Conservation (phyloP, 2,888 invertebrate species). For the Caradrina kadenii region DNA sequence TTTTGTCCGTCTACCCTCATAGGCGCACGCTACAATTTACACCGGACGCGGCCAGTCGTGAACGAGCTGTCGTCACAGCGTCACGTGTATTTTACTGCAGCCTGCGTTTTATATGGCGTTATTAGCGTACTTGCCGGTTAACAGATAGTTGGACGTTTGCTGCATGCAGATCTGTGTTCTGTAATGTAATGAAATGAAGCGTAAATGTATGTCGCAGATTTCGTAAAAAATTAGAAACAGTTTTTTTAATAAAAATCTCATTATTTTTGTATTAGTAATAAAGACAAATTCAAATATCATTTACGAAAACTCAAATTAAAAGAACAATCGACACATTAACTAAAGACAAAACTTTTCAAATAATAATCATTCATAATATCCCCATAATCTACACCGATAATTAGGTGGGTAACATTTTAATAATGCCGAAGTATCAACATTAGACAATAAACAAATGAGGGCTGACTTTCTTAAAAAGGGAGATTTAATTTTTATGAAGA, state of each 20-base stretch:
- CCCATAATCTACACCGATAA: slow-evolving; percentile 31
- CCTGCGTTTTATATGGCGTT: slow-evolving; percentile 82
- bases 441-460: slow-evolving; percentile 69
- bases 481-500: slow-evolving; percentile 79
- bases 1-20: slow-evolving; percentile 78
- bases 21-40: slow-evolving; percentile 81
- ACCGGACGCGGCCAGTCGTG: slow-evolving; percentile 81
- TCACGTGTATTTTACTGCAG: slow-evolving; percentile 84
- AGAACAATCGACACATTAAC: slow-evolving; percentile 1
- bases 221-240: background rate
- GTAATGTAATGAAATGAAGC: slow-evolving; percentile 20
- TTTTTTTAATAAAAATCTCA: background rate
- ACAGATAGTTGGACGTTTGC: slow-evolving; percentile 62
- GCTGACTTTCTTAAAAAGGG: slow-evolving; percentile 66
- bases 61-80: slow-evolving; percentile 69
- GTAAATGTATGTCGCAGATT: background rate
- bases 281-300: background rate
- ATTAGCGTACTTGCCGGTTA: slow-evolving; percentile 69
- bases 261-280: too few species aligned
- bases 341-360: slow-evolving; percentile 8
- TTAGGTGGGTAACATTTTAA: slow-evolving; percentile 45
- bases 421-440: slow-evolving; percentile 51
- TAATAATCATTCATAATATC: slow-evolving; percentile 8
- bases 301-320: background rate
- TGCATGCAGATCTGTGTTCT: slow-evolving; percentile 47